A percentile compares a stretch with the other conserved stretches of the same genome.
Evolutionary conservation across 2,113 vertebrate species (phyloP).

Genomic region (Caracal caracal): DNA sequence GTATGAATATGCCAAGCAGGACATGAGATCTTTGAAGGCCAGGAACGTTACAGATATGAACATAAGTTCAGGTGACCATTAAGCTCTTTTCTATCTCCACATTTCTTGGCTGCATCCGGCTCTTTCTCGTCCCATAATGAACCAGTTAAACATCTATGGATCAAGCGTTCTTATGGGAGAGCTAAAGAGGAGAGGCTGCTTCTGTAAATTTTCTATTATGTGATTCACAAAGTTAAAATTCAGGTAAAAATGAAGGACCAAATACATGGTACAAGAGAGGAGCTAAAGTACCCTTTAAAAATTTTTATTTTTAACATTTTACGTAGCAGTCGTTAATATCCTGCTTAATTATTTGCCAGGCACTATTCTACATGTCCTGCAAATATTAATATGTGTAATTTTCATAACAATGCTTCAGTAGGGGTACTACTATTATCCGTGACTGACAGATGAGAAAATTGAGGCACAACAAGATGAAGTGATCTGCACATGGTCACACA

Average conservation of each 20-base stretch:
- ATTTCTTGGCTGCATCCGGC: not conserved
- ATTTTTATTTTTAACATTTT: constrained; percentile 40
- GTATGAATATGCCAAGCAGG: not conserved
- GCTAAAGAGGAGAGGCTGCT: not conserved
- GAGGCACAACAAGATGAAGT: not conserved
- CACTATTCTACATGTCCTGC: not conserved
- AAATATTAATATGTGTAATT: constrained; percentile 11
- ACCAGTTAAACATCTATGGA: not conserved
- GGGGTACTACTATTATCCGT: not conserved
- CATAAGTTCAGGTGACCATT: not conserved
- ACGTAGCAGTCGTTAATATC: not conserved
- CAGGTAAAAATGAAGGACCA: not conserved
- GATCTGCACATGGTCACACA: not conserved
- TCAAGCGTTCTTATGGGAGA: not conserved
- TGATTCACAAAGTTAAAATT: not conserved
- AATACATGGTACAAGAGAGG: not conserved
- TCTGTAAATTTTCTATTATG: not conserved
- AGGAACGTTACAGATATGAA: not conserved
- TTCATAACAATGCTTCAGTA: not conserved
- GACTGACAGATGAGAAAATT: not conserved
- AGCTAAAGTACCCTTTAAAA: not conserved
- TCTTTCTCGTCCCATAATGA: not conserved
- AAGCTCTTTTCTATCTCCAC: not conserved
- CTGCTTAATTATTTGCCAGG: not conserved
- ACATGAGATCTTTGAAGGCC: not conserved